Evolutionary conservation across 2,797 vertebrate species (phyloP), one percentile per base, ranked within the genome.

Genomic region (Picus viridis): DNA sequence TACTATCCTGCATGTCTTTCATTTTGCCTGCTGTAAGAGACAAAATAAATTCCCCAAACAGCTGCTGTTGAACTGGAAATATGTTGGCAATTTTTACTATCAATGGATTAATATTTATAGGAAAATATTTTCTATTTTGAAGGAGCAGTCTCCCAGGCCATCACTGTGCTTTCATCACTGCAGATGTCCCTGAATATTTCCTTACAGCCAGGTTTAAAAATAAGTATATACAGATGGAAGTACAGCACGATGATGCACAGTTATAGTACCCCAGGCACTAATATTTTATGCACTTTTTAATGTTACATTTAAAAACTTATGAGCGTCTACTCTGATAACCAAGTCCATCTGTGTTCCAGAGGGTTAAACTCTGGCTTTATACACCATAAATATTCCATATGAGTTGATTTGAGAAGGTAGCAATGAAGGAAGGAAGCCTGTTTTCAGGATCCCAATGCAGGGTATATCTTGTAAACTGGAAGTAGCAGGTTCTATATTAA

Each of bases 231-330:
- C 68, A 93, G 86, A 92, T 88, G 64, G 81, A 96, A 89, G 49
- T 83, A 75, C 3, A 3, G 68, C 34, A 84, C 88, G 84, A 91
- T 45, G 58, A 73, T 86, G 62, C 59, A 81, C 79, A 86, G 70
- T 78, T 84, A 75, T 29, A 80, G 43, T 58, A 95, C 74, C 63
- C 39, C 57, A 80, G 76, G 71, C 81, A 81, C 77, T 91, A 86
- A 93, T 83, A 93, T 87, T 89, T 92, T 88, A 95, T 94, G 92
- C 34, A 70, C 27, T 88, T 96, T 90, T 93, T 77, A 91, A 96
- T 15, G 16, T 63, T 92, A 85, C 2, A 0, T 95, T 96, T 86
- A 92, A 94, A 95, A 95, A 83, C 80, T 88, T 80, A 94, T 81
- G 56, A 91, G n/a, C 7, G 67, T 43, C 80, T 71, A 77, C 69